A percentile compares a stretch with the other conserved stretches of the same genome.
Evolutionary conservation across 2,888 invertebrate species (phyloP).

Genomic region (Sinopyrophorus schimmeli): DNA sequence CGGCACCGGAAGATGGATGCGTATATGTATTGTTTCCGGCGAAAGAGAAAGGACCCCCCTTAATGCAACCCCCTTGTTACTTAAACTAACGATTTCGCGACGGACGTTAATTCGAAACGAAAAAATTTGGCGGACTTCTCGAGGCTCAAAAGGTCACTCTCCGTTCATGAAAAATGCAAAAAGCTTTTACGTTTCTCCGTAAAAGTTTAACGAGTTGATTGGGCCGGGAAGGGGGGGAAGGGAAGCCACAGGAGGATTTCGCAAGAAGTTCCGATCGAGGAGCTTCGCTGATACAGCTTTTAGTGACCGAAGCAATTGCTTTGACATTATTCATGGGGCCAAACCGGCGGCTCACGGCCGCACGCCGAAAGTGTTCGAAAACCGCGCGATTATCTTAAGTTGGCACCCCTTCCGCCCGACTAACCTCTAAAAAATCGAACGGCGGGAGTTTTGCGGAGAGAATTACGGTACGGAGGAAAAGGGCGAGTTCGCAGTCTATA

Average conservation of each 20-base stretch:
- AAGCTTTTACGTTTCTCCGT: constrained; percentile 32
- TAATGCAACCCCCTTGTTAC: constrained; percentile 56
- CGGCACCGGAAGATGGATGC: constrained; percentile 54
- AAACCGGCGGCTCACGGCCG: constrained; percentile 43
- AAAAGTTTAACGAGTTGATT: constrained; percentile 31
- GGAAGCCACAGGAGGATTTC: constrained; percentile 51
- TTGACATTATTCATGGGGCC: constrained; percentile 55
- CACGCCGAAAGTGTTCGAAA: too few species aligned
- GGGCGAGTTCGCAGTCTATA: constrained; percentile 25
- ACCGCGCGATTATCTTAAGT: too few species aligned
- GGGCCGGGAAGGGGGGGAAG: constrained; percentile 36
- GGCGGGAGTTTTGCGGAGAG: background rate
- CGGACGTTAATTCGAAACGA: constrained; percentile 26
- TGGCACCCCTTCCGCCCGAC: too few species aligned
- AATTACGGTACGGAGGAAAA: background rate
- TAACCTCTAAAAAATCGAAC: too few species aligned
- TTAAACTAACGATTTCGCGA: constrained; percentile 53
- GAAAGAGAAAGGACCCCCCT: constrained; percentile 54
- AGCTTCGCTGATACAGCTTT: constrained; percentile 52
- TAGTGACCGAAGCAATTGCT: constrained; percentile 55
- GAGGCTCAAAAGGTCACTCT: constrained; percentile 27
- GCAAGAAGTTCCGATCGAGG: constrained; percentile 48
- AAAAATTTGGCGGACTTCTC: too few species aligned
- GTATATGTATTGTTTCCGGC: constrained; percentile 57
- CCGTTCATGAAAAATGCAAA: constrained; percentile 33